Conservation (phyloP, 1,140 invertebrate species). For the Drosophila nigromelanica region DNA sequence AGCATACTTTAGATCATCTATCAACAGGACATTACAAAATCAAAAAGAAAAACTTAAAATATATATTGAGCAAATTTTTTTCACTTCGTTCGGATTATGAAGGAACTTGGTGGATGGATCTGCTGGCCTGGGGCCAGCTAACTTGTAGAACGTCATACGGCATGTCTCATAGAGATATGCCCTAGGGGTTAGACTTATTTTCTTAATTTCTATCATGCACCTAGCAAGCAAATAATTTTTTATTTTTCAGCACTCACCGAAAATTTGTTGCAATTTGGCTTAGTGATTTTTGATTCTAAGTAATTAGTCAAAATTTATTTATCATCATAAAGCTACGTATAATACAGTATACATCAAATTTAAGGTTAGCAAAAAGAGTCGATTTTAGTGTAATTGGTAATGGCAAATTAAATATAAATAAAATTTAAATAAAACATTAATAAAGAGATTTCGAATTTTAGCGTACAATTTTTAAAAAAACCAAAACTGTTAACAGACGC, state of each 20-base stretch:
- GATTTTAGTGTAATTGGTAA: conserved; percentile 74
- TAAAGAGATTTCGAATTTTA: conserved; percentile 56
- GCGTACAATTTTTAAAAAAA: conserved; percentile 59
- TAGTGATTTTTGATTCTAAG: conserved; percentile 26
- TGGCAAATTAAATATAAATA: conserved; percentile 12
- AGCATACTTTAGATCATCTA: conserved; percentile 14
- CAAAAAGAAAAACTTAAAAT: conserved; percentile 10
- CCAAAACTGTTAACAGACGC: conserved; percentile 59
- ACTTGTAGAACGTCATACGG: conserved; percentile 38
- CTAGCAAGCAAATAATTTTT: conserved; percentile 43
- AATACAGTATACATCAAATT: conserved; percentile 34
- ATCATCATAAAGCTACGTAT: conserved; percentile 37
- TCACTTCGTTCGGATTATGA: conserved; percentile 81
- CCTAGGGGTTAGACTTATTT: conserved; percentile 61
- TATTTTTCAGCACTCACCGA: conserved; percentile 52
- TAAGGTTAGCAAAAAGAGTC: conserved; percentile 75
- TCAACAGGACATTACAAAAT: background rate
- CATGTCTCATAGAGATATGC: conserved; percentile 62
- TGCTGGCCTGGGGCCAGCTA: conserved; percentile 22
- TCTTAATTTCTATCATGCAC: conserved; percentile 60
- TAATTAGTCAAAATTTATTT: conserved; percentile 37
- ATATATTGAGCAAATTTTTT: conserved; percentile 78
- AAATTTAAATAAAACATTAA: conserved; percentile 24
- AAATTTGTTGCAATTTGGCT: conserved; percentile 40
- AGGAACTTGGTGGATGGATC: conserved; percentile 25